Percentiles rank a stretch among this genome's conserved stretches.
phyloP scores from a whole-genome alignment of 2,888 invertebrate genomes.

The Apotomis capreana region DNA sequence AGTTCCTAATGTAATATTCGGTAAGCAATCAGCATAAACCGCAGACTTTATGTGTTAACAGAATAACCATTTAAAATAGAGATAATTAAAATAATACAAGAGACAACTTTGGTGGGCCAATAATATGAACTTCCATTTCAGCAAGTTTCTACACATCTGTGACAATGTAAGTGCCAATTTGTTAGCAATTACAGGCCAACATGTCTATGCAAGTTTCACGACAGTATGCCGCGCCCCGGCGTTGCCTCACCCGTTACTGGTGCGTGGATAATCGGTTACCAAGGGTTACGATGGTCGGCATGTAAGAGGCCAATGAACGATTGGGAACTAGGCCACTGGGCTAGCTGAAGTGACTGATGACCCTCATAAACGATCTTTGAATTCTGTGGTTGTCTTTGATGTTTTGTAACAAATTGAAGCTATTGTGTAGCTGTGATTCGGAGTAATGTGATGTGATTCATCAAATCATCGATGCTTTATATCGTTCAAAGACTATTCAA shows the following conservation, averaged over 20 bases:
- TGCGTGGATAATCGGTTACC: constrained; percentile 35
- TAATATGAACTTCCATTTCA: too few species aligned
- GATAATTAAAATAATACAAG: too few species aligned
- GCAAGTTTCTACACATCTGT: too few species aligned
- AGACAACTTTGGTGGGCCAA: too few species aligned
- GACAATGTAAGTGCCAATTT: background rate
- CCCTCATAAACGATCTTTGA: constrained; percentile 6
- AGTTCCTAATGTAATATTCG: too few species aligned
- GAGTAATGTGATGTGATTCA: too few species aligned
- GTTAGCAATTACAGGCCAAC: constrained; percentile 8
- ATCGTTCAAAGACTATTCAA: too few species aligned
- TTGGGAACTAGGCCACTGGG: constrained; percentile 30
- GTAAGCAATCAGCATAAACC: too few species aligned
- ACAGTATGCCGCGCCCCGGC: constrained; percentile 4
- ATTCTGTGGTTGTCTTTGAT: background rate
- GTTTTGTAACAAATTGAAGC: constrained; percentile 12
- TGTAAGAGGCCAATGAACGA: constrained; percentile 21
- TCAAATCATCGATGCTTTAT: too few species aligned
- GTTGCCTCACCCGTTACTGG: constrained; percentile 33
- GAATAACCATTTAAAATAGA: too few species aligned
- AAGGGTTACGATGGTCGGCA: constrained; percentile 21
- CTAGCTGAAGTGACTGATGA: constrained; percentile 3
- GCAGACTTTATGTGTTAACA: too few species aligned
- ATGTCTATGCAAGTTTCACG: background rate
- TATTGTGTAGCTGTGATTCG: background rate